Base-by-base conservation (phyloP, 2,888 invertebrate species). In the Nipponacmea schrenckii region DNA sequence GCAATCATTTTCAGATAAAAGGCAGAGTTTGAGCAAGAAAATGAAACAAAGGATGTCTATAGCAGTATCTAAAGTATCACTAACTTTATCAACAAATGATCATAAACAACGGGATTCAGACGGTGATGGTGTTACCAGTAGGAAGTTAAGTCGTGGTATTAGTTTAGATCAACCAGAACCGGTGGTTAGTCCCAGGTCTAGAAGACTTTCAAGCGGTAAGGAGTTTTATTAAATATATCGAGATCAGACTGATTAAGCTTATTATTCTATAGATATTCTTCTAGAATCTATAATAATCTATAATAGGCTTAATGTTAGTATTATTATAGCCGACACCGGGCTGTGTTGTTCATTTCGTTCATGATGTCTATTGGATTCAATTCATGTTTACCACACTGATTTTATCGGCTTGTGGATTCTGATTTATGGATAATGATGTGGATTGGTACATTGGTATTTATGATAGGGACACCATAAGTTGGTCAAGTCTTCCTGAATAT, bases 21-120 rank as follows among this genome's bases (percentile, higher is more conserved):
- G 75, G 20, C 74, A 75, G 50, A 74, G 74, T 26, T 73, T 77
- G 63, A 75, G 74, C n/a, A 72, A 69, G 31, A 79, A 75, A 72
- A 68, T 75, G 56, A 69, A 68, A 62, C 67, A 72, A 27, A 74
- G 69, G 64, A 65, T 78, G 63, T 70, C 73, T 48, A 77, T 72
- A 39, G 78, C 77, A 17, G 77, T 80, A 44, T 74, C 77, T 24
- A 76, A 76, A 62, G 76, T 82, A 63, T 77, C 80, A 12, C 72
- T 72, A 7, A 74, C 76, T 2, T 69, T 81, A 56, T 69, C 78
- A 26, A 74, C 69, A 7, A 67, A 68, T 7, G 79, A 79, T 31
- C 73, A 75, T 27, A 73, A 75, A 48, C 71, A 73, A 24, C 56
- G 56, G 8, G 56, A 56, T 10, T 20, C 20, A 1, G 56, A 56